phyloP scores from a whole-genome alignment of 2,113 vertebrate genomes.

The Pelmatolapia mariae region DNA sequence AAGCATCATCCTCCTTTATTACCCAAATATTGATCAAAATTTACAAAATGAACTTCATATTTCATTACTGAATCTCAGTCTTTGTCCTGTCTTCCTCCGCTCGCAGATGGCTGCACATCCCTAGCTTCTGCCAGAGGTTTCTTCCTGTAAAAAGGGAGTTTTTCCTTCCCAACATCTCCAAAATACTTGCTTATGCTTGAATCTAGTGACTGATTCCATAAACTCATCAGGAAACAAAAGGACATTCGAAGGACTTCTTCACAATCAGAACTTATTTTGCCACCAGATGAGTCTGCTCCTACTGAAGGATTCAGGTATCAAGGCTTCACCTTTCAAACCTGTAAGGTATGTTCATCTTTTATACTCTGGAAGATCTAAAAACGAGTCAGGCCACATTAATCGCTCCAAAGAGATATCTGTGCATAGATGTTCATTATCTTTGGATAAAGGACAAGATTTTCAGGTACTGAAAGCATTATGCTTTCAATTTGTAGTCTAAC shows the following conservation, averaged over 20 bases:
- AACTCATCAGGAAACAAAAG: rapidly evolving
- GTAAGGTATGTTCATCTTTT: neutral
- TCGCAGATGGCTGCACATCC: rapidly evolving
- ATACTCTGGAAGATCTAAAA: neutral
- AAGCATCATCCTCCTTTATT: neutral
- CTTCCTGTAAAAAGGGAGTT: neutral
- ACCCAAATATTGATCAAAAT: neutral
- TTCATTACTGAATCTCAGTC: neutral
- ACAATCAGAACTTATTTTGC: neutral
- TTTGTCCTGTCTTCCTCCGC: rapidly evolving
- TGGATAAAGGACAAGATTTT: neutral
- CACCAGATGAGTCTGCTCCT: neutral
- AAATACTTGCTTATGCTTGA: neutral
- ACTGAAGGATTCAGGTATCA: neutral
- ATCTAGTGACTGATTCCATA: neutral
- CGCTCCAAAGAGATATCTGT: neutral
- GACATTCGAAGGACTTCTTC: neutral
- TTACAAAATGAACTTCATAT: rapidly evolving
- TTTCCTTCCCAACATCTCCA: rapidly evolving
- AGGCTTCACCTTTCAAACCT: neutral
- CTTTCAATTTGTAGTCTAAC: neutral
- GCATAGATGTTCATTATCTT: neutral
- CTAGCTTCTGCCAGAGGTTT: neutral
- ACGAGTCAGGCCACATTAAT: neutral
- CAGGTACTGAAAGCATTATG: neutral